These are phyloP conservation scores for Neolamprologus longior DNA, from an alignment of 2,113 vertebrate species.

Conservation along the genomic window DNA sequence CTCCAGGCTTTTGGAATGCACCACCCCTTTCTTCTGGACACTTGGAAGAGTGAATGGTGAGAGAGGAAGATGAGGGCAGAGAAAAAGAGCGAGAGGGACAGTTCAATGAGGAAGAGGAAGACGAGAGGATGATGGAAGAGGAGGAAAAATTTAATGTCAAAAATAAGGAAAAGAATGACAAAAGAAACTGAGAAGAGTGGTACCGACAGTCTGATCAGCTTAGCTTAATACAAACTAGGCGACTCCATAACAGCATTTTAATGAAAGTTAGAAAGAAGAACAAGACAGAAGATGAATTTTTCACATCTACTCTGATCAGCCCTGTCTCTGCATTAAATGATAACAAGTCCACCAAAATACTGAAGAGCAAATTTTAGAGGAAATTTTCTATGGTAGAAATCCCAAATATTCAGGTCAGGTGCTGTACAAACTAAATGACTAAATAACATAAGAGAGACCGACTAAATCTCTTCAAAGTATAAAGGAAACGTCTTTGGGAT, in stretches of 20 bases:
- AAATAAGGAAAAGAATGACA: not conserved
- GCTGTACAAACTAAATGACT: not conserved
- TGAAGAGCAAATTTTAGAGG: not conserved
- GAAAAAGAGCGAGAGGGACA: not conserved
- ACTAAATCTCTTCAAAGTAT: not conserved
- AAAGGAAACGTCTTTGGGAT: not conserved
- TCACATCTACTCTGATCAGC: not conserved
- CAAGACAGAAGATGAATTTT: not conserved
- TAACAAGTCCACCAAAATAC: not conserved
- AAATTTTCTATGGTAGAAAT: not conserved
- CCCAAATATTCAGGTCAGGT: not conserved
- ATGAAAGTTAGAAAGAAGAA: not conserved
- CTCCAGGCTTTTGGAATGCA: slow-evolving; percentile 76
- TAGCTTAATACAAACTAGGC: not conserved
- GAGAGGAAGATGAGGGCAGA: not conserved
- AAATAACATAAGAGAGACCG: not conserved
- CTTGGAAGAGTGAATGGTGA: slow-evolving; percentile 19
- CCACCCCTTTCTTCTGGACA: slow-evolving; percentile 64
- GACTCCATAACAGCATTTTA: not conserved
- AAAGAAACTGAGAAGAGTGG: not conserved
- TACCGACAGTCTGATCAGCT: not conserved
- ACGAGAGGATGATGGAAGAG: not conserved
- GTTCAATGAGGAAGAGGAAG: not conserved
- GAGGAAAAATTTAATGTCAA: not conserved
- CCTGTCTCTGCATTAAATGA: not conserved